phyloP scores from a whole-genome alignment of 2,888 invertebrate genomes.

The Hecatera dysodea region DNA sequence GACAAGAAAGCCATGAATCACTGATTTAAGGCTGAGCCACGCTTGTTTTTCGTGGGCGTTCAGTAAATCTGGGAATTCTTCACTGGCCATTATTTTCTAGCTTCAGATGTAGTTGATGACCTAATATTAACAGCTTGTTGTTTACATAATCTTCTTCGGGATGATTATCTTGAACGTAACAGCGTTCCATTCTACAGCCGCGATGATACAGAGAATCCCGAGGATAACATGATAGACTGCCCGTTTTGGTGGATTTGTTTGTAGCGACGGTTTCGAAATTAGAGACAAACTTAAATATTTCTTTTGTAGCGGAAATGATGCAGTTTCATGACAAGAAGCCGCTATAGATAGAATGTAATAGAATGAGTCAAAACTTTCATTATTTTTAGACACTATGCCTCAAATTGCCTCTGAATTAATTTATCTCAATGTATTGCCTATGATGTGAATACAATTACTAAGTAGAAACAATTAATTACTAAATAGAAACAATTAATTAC shows the following conservation, averaged over 20 bases:
- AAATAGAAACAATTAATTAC: too few species aligned
- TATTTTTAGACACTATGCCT: too few species aligned
- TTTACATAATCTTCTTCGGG: constrained; percentile 49
- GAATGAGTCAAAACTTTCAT: too few species aligned
- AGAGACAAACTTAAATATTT: constrained; percentile 38
- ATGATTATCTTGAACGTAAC: constrained; percentile 41
- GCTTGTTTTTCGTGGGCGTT: too few species aligned
- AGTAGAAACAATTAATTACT: too few species aligned
- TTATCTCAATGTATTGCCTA: too few species aligned
- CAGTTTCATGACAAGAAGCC: constrained; percentile 38
- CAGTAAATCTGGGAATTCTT: too few species aligned
- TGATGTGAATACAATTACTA: too few species aligned
- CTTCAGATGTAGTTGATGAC: constrained; percentile 35
- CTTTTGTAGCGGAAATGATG: constrained; percentile 35
- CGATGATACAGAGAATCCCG: constrained; percentile 23
- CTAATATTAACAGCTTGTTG: constrained; percentile 47
- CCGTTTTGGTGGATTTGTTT: constrained; percentile 31
- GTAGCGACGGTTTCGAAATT: constrained; percentile 37
- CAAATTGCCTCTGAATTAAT: too few species aligned
- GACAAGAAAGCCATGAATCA: too few species aligned
- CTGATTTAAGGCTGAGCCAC: too few species aligned
- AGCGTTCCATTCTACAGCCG: constrained; percentile 37
- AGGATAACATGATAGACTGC: constrained; percentile 27
- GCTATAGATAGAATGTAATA: constrained; percentile 16
- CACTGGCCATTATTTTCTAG: too few species aligned